A percentile compares a stretch with the other conserved stretches of the same genome.
These are phyloP conservation scores for Onychostoma macrolepis DNA, from an alignment of 2,113 vertebrate species.

Conservation along the genomic window DNA sequence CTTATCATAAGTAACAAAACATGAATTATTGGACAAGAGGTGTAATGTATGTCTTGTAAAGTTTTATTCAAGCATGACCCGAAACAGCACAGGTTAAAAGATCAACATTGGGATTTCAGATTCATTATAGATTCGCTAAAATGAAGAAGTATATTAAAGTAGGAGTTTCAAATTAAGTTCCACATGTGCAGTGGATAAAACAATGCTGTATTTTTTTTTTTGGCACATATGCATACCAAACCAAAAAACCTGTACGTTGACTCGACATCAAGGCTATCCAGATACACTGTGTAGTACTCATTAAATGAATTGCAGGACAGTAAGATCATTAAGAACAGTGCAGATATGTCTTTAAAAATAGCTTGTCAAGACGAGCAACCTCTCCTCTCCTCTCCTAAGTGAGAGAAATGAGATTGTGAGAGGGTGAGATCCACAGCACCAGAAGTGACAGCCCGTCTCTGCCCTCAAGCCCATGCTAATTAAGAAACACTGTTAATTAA, in stretches of 20 bases:
- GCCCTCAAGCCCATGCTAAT: constrained; percentile 48
- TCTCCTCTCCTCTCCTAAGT: constrained; percentile 10
- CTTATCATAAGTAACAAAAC: too few relatives aligned
- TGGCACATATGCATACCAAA: too few relatives aligned
- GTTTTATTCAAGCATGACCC: not conserved
- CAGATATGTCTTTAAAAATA: constrained; percentile 27
- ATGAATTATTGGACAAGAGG: too few relatives aligned
- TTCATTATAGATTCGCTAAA: too few relatives aligned
- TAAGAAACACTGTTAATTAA: constrained; percentile 59
- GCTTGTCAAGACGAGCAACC: constrained; percentile 25
- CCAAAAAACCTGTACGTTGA: not conserved
- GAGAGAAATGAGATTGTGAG: constrained; percentile 29
- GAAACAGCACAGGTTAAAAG: too few relatives aligned
- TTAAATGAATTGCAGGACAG: not conserved
- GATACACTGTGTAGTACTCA: not conserved
- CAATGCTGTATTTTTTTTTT: too few relatives aligned
- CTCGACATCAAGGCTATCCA: not conserved
- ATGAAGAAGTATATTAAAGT: too few relatives aligned
- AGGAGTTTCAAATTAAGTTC: too few relatives aligned
- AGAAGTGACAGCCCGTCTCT: constrained; percentile 43
- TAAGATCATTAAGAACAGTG: not conserved
- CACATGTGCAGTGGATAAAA: too few relatives aligned
- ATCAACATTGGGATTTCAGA: too few relatives aligned
- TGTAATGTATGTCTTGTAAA: too few relatives aligned
- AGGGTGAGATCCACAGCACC: constrained; percentile 44